Percentiles rank a stretch among this genome's conserved stretches.
These are phyloP conservation scores for Onychorhynchus coronatus DNA, from an alignment of 2,113 vertebrate species.

Conservation along the genomic window DNA sequence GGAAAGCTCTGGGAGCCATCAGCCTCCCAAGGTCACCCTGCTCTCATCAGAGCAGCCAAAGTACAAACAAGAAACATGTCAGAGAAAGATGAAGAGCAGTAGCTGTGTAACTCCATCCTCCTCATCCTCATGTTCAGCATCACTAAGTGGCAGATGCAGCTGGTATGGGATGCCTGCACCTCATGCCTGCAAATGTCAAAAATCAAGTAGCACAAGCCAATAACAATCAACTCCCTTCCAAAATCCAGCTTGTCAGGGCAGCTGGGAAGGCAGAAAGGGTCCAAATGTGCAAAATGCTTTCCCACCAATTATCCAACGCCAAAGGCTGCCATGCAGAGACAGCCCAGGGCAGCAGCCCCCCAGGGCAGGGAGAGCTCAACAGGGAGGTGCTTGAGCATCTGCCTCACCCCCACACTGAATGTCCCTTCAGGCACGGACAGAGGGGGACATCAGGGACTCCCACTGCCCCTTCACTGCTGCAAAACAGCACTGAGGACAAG, in stretches of 20 bases:
- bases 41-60: not conserved
- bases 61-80: not conserved
- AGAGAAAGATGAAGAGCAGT: conserved; percentile 28
- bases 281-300: not conserved
- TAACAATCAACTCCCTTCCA: not conserved
- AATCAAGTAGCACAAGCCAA: not conserved
- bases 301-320: not conserved
- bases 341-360: not conserved
- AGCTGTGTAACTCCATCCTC: not conserved
- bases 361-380: fast-evolving
- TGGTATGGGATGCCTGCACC: not conserved
- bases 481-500: not conserved
- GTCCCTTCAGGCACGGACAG: not conserved
- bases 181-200: not conserved
- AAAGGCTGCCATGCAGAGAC: not conserved
- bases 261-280: not conserved
- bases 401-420: fast-evolving
- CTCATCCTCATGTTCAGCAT: not conserved
- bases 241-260: not conserved
- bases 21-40: not conserved
- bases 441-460: fast-evolving
- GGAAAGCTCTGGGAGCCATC: not conserved
- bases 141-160: not conserved
- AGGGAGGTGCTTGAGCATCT: not conserved
- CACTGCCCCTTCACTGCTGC: not conserved